These are phyloP conservation scores for Bovichtus diacanthus DNA, from an alignment of 2,797 vertebrate species.

Conservation along the genomic window DNA sequence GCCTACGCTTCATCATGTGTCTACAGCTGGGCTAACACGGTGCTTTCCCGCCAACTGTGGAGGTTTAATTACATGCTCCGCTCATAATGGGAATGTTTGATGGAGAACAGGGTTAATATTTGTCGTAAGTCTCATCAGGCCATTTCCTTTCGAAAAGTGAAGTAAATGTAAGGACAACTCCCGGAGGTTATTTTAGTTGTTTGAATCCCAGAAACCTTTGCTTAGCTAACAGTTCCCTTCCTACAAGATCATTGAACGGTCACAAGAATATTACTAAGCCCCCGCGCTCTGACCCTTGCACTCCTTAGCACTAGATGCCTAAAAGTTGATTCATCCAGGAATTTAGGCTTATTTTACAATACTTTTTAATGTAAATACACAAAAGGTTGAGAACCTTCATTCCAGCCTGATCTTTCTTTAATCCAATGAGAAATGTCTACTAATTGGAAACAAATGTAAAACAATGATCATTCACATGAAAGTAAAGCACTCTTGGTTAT, in stretches of 20 bases:
- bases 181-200: not conserved
- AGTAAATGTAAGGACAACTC: not conserved
- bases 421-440: not conserved
- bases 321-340: not conserved
- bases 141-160: not conserved
- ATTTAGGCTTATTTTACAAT: not conserved
- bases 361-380: not conserved
- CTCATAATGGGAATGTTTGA: constrained; percentile 11
- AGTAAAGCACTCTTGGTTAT: constrained; percentile 1
- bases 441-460: constrained; percentile 24
- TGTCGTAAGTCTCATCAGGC: constrained; percentile 26
- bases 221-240: not conserved
- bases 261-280: constrained; percentile 1
- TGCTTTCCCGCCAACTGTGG: not conserved
- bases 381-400: not conserved
- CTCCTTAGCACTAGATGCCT: not conserved
- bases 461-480: not conserved
- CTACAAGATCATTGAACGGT: constrained; percentile 19
- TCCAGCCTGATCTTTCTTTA: not conserved
- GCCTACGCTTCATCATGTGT: constrained; percentile 18
- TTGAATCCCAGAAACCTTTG: constrained; percentile 1
- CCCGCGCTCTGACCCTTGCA: not conserved
- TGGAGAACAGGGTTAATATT: constrained; percentile 22
- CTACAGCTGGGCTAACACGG: not conserved
- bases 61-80: constrained; percentile 36